Conservation (phyloP, 2,797 vertebrate species). For the Manis pentadactyla region DNA sequence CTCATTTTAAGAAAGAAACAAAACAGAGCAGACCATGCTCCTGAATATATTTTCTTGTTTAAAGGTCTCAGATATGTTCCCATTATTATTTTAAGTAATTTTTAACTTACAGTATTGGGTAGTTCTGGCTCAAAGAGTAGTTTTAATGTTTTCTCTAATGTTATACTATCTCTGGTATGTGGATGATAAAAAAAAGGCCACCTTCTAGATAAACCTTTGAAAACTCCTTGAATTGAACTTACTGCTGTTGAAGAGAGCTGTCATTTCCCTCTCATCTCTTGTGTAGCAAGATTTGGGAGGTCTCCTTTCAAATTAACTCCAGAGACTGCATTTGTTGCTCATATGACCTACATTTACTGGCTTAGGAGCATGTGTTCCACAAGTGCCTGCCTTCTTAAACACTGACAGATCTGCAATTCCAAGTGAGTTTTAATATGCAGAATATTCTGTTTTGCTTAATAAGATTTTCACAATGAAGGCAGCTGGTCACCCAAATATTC, state of each 20-base stretch:
- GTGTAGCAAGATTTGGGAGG: slow-evolving; percentile 79
- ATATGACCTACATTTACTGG: slow-evolving; percentile 78
- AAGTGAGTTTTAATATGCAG: slow-evolving; percentile 80
- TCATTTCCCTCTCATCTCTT: slow-evolving; percentile 81
- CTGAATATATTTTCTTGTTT: slow-evolving; percentile 55
- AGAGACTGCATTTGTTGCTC: slow-evolving; percentile 74
- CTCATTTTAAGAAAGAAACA: slow-evolving; percentile 62
- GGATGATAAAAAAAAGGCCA: slow-evolving; percentile 71
- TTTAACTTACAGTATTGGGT: slow-evolving; percentile 15
- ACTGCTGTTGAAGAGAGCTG: slow-evolving; percentile 83
- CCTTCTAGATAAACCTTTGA: slow-evolving; percentile 80
- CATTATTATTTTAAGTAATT: slow-evolving; percentile 81
- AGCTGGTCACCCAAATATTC: slow-evolving; percentile 47
- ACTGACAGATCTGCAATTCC: slow-evolving; percentile 75
- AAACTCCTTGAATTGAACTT: slow-evolving; percentile 77
- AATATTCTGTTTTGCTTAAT: slow-evolving; percentile 82
- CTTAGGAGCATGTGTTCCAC: slow-evolving; percentile 55
- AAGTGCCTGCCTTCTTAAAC: slow-evolving; percentile 63
- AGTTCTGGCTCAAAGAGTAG: slow-evolving; percentile 72
- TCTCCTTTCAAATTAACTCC: slow-evolving; percentile 83
- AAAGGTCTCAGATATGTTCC: slow-evolving; percentile 32
- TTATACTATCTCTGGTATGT: slow-evolving; percentile 83
- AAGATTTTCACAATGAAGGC: slow-evolving; percentile 79
- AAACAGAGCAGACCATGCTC: slow-evolving; percentile 44
- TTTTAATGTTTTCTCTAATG: slow-evolving; percentile 81